Percentiles rank a stretch among this genome's conserved stretches.
These are phyloP conservation scores for Erpetoichthys calabaricus DNA, from an alignment of 2,797 vertebrate species.

Conservation along the genomic window DNA sequence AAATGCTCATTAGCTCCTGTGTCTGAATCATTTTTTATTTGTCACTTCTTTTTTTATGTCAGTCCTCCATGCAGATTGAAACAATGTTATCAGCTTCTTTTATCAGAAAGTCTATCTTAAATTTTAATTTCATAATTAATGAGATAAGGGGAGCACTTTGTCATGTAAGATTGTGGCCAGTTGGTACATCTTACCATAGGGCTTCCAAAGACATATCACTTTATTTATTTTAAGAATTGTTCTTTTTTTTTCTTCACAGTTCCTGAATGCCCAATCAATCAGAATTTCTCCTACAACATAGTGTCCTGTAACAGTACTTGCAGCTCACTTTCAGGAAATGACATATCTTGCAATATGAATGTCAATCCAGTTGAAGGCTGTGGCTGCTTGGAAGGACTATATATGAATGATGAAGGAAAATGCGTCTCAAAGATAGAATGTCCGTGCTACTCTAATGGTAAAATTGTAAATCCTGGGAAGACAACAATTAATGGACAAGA, in stretches of 20 bases:
- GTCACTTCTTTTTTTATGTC: too few species aligned
- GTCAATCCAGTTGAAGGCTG: slow-evolving; percentile 42
- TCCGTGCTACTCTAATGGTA: slow-evolving; percentile 24
- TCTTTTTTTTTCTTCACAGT: background rate
- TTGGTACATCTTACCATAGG: too few species aligned
- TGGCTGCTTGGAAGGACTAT: slow-evolving; percentile 37
- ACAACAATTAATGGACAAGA: slow-evolving; percentile 24
- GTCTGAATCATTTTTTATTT: too few species aligned
- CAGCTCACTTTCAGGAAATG: slow-evolving; percentile 29
- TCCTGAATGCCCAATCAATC: slow-evolving; percentile 31
- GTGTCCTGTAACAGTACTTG: slow-evolving; percentile 43
- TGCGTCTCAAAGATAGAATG: slow-evolving; percentile 36
- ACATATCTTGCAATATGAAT: slow-evolving; percentile 28
- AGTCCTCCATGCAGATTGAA: too few species aligned
- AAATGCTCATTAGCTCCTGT: too few species aligned
- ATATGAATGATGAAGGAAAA: slow-evolving; percentile 23
- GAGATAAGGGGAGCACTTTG: too few species aligned
- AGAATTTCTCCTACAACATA: slow-evolving; percentile 31
- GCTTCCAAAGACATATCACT: too few species aligned
- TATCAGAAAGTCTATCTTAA: too few species aligned
- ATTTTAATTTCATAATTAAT: too few species aligned
- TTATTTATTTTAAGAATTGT: background rate
- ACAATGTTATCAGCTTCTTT: too few species aligned
- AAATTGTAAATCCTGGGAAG: slow-evolving; percentile 18
- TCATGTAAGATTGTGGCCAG: too few species aligned